Conservation (phyloP, 2,113 vertebrate genomes). For the Atractosteus spatula region DNA sequence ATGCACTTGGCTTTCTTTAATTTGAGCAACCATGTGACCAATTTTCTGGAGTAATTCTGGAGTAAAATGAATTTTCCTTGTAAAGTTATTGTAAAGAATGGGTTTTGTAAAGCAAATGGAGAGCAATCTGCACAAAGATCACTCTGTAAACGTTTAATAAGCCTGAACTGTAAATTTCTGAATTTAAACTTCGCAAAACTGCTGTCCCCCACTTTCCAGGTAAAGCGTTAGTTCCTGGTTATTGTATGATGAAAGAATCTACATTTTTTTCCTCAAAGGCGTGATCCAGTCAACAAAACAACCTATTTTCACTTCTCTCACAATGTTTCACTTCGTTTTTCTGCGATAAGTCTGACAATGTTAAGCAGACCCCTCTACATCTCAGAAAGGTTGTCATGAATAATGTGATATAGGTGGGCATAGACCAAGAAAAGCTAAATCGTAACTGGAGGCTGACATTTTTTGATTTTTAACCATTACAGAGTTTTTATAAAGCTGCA, state of each 20-base stretch:
- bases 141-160: constrained; percentile 61
- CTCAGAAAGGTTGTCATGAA: constrained; percentile 84
- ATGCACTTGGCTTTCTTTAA: too few relatives aligned
- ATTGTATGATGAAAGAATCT: constrained; percentile 18
- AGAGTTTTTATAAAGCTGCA: constrained; percentile 99
- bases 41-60: too few relatives aligned
- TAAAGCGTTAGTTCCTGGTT: constrained; percentile 63
- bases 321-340: constrained; percentile 37
- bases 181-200: constrained; percentile 64
- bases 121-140: constrained; percentile 51
- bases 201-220: constrained; percentile 43
- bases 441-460: constrained; percentile 86
- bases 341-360: constrained; percentile 74
- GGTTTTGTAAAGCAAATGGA: constrained; percentile 40
- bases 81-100: constrained; percentile 65
- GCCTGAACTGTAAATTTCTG: constrained; percentile 73
- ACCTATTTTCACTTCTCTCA: constrained; percentile 33
- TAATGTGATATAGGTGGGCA: constrained; percentile 91
- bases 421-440: constrained; percentile 86
- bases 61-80: constrained; percentile 41
- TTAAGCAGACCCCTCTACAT: constrained; percentile 80
- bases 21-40: too few relatives aligned
- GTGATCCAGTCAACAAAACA: constrained; percentile 56
- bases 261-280: neutral
- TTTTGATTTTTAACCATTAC: constrained; percentile 99